These are phyloP conservation scores for Nicator chloris DNA, from an alignment of 2,113 vertebrate genomes.

Conservation along the genomic window DNA sequence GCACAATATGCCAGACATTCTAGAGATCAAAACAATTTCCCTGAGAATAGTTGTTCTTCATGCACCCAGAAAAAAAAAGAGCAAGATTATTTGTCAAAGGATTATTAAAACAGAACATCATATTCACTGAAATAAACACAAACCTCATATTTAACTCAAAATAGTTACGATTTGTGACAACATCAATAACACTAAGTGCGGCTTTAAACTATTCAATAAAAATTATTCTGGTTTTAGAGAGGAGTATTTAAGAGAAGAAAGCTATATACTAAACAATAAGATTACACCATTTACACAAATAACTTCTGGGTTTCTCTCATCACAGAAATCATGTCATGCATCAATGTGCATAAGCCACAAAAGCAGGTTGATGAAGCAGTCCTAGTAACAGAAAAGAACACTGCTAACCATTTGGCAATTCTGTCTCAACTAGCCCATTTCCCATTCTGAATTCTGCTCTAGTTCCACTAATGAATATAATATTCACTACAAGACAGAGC, in stretches of 20 bases:
- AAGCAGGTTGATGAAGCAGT: background rate
- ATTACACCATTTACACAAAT: conserved; percentile 36
- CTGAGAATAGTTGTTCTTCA: background rate
- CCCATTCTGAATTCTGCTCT: background rate
- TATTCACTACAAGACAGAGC: background rate
- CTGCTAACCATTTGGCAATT: background rate
- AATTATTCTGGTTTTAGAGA: background rate
- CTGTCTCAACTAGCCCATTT: background rate
- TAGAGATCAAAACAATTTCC: background rate
- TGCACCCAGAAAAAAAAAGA: background rate
- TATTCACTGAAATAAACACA: background rate
- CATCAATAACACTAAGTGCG: conserved; percentile 41
- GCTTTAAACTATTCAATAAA: conserved; percentile 30
- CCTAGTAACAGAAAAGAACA: background rate
- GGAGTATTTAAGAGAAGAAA: background rate
- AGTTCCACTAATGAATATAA: background rate
- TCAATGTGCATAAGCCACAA: background rate
- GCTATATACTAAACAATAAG: background rate
- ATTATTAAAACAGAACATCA: background rate
- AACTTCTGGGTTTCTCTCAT: background rate
- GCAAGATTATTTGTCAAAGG: background rate
- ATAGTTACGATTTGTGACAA: background rate
- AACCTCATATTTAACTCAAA: background rate
- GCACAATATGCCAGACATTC: background rate
- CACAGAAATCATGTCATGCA: background rate